These are phyloP conservation scores for Drosophila mulleri DNA, from an alignment of 2,888 invertebrate genomes.

Conservation along the genomic window DNA sequence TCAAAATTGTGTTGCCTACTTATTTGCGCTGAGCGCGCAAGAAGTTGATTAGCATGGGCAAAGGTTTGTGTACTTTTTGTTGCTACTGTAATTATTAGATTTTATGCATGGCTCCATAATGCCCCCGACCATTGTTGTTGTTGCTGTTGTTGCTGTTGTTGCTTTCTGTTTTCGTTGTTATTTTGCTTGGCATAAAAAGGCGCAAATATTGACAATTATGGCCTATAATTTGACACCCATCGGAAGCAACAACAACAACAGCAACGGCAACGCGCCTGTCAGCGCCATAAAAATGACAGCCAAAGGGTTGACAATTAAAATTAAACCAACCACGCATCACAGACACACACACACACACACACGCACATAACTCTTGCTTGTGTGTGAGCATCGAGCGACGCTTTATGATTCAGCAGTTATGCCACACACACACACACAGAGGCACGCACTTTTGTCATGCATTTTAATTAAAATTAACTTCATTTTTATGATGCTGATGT, in stretches of 20 bases:
- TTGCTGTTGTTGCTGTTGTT: constrained; percentile 5
- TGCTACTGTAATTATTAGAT: constrained; percentile 74
- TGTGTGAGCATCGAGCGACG: constrained; percentile 37
- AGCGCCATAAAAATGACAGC: constrained; percentile 59
- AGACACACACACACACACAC: constrained; percentile 26
- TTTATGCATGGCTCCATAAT: constrained; percentile 56
- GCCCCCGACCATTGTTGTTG: constrained; percentile 22
- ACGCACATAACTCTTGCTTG: neutral
- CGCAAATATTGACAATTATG: constrained; percentile 81
- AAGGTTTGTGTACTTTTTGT: constrained; percentile 45
- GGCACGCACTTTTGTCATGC: constrained; percentile 72
- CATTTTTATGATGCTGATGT: constrained; percentile 72
- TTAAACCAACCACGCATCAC: constrained; percentile 58
- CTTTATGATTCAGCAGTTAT: constrained; percentile 74
- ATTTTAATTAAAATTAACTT: constrained; percentile 81
- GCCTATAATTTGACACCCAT: constrained; percentile 80
- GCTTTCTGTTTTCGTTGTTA: constrained; percentile 1
- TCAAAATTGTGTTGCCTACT: constrained; percentile 46
- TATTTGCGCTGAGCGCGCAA: constrained; percentile 56
- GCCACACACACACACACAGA: constrained; percentile 10
- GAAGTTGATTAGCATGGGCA: constrained; percentile 75
- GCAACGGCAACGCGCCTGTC: constrained; percentile 35
- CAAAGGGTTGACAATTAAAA: constrained; percentile 78
- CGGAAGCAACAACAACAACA: constrained; percentile 50
- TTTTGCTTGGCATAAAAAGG: constrained; percentile 44